A percentile compares a stretch with the other conserved stretches of the same genome.
These are phyloP conservation scores for Chloroceryle aenea DNA, from an alignment of 2,113 vertebrate species.

Conservation along the genomic window DNA sequence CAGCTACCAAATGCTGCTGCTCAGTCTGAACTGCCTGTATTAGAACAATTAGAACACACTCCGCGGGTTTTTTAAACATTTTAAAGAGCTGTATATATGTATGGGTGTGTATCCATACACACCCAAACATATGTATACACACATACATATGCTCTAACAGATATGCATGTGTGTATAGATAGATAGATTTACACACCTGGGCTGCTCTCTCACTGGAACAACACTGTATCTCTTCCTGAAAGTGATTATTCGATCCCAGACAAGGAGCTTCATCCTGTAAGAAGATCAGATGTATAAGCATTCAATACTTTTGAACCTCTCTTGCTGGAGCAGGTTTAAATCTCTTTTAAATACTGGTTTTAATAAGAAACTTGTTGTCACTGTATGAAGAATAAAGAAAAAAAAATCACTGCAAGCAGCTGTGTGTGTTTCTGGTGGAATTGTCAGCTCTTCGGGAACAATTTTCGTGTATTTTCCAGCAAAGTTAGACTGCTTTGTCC, in stretches of 20 bases:
- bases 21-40: background rate
- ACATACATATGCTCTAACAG: background rate
- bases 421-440: background rate
- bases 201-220: background rate
- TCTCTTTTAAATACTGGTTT: background rate
- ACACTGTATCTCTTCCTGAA: background rate
- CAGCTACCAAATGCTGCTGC: background rate
- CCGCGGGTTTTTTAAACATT: background rate
- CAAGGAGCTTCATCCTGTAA: background rate
- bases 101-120: background rate
- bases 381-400: background rate
- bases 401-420: background rate
- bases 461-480: conserved; percentile 20
- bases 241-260: background rate
- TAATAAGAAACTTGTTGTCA: background rate
- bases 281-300: background rate
- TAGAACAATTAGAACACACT: background rate
- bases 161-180: background rate
- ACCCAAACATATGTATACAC: too few relatives aligned
- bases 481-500: background rate
- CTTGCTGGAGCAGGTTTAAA: background rate
- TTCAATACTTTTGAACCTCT: background rate
- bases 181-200: background rate
- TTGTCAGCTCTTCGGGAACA: background rate
- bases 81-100: background rate